Evolutionary conservation across 2,888 invertebrate species (phyloP), one percentile per base, ranked within the genome.

Genomic region (Heliconius aoede): DNA sequence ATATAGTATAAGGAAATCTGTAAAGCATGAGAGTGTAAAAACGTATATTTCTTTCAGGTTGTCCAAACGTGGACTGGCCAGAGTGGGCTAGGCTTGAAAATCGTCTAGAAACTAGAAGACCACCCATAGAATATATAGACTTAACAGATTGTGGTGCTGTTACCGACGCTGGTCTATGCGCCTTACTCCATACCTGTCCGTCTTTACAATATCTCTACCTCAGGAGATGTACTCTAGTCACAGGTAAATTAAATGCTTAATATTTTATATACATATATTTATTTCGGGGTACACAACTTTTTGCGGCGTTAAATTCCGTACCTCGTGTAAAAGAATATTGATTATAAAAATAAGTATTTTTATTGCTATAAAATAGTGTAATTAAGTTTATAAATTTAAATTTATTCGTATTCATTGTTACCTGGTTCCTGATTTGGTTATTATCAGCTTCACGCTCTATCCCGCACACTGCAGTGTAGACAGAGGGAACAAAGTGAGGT

Each of bases 71-170:
- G 81, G 97, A 97, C 81, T 97, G 97, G 93, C 96, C 98, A 32
- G 96, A 96, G 83, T 95, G 96, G 85, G 95, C 96, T 81, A 95
- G 96, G 83, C 94, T 96, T 72, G 94, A 96, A 80, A 96, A 96
- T 80, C 87, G 92, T 24, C 84, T 93, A 61, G 95, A 95, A 9
- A 94, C 96, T 0, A 90, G 96, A 76, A 93, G 96, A 73, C 95
- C 98, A 21, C 96, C 97, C 65, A 95, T 98, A 65, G 98, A 98
- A 88, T 97, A 97, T 89, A 95, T 99, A 81, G 98, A 99, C 92
- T 95, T 99, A 84, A 98, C 98, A 8, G 98, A 99, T 90, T 99
- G 99, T 87, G 95, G 96, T 77, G 95, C 96, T 26, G 95, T 99
- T 62, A 97, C 98, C 79, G 98, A 99, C 89, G 96, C 96, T 36